Evolutionary conservation across 2,113 vertebrate genomes (phyloP), one percentile per base, ranked within the genome.

Genomic region (Tamias sibiricus): DNA sequence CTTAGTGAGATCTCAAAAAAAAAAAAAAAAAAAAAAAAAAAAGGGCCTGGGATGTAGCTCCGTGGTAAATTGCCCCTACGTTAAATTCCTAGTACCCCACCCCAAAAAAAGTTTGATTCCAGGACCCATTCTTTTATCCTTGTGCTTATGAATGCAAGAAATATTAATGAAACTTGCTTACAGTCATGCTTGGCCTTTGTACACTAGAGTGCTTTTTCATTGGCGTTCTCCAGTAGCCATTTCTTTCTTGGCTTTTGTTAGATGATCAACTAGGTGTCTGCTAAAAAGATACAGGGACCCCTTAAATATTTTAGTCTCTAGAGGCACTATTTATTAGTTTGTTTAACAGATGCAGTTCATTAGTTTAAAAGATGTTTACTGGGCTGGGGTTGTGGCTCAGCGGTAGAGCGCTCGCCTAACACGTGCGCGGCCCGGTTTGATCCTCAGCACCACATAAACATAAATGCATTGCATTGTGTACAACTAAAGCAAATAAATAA

Each of bases 161-260:
- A 2, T 28, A 44, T 57, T 62, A 89, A 77, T 54, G 49, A 62
- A 68, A 62, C 30, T 2, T 52, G 24, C 47, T n/a, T 86, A 5
- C 32, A 59, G 72, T 47, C 30, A 17, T 84, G 30, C 37, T 20
- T 62, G 57, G 26, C 28, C 0, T 75, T 84, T 28, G 47, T 14
- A 19, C 40, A 9, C 6, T 26, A 49, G 49, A 80, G 17, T 92
- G 9, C 49, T 64, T 93, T 47, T 68, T 69, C 44, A 49, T 62
- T 82, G 20, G 0, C 40, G 19, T 42, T 89, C 88, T 91, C 28
- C 42, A 40, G 49, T n/a, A 68, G 37, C n/a, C 20, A 42, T 77
- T 92, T 76, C 37, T 91, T 87, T 71, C 44, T 91, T 83, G 59
- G 77, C 47, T 57, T 75, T 76, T 85, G 40, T 80, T 64, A 64